A percentile compares a stretch with the other conserved stretches of the same genome.
Conservation (phyloP, 1,140 invertebrate genomes). For the Lutraria rhynchaena region DNA sequence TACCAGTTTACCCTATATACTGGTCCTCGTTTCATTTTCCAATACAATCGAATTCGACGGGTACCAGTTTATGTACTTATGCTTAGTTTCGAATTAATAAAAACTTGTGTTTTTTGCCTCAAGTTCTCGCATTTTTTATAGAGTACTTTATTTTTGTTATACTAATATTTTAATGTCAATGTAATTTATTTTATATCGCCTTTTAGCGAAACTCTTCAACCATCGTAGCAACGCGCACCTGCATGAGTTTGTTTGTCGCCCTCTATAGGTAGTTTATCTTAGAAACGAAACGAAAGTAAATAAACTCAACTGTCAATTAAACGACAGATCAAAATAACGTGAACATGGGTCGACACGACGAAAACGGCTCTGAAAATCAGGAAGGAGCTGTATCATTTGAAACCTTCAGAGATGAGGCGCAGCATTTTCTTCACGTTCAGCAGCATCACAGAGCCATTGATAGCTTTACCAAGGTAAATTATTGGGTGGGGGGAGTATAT, state of each 20-base stretch:
- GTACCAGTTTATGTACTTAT: no score
- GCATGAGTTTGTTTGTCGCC: neutral
- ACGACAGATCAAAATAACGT: no score
- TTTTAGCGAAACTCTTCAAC: neutral
- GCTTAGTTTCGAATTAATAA: no score
- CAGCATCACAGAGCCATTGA: conserved; percentile 79
- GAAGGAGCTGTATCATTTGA: conserved; percentile 72
- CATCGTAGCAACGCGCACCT: conserved; percentile 49
- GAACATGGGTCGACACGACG: conserved; percentile 59
- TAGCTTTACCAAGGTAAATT: conserved; percentile 79
- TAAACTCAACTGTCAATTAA: conserved; percentile 54
- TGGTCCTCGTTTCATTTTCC: no score
- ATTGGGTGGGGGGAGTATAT: conserved; percentile 30
- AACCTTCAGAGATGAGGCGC: conserved; percentile 77
- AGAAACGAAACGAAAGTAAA: conserved; percentile 43
- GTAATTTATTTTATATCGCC: no score
- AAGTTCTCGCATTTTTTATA: no score
- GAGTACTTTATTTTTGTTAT: no score
- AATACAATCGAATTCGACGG: no score
- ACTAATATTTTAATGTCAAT: no score
- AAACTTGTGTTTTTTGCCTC: no score
- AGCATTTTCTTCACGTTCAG: conserved; percentile 78
- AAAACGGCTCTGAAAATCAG: conserved; percentile 73
- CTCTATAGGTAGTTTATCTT: conserved; percentile 51
- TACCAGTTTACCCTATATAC: no score